phyloP scores from a whole-genome alignment of 2,797 vertebrate genomes.

The Phylloscopus collybita region DNA sequence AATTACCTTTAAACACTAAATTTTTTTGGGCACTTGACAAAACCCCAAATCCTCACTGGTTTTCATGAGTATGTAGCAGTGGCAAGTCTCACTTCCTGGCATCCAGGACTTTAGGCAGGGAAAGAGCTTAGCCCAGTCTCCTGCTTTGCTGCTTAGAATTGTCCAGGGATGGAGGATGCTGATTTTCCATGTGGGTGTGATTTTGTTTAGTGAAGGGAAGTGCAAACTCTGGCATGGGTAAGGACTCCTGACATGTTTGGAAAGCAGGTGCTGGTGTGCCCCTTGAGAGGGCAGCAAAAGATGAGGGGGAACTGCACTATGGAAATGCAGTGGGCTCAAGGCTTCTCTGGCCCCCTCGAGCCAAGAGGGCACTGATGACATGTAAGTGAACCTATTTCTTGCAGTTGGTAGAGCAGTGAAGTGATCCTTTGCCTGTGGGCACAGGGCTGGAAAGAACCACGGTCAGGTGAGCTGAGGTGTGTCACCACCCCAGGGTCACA shows the following conservation, averaged over 20 bases:
- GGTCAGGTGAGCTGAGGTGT: background rate
- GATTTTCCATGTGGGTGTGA: background rate
- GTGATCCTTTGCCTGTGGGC: rapidly evolving
- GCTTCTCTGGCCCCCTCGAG: background rate
- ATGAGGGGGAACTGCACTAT: rapidly evolving
- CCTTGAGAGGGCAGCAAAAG: background rate
- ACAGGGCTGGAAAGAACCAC: rapidly evolving
- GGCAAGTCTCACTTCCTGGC: conserved; percentile 71
- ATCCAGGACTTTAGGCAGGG: conserved; percentile 70
- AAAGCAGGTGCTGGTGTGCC: background rate
- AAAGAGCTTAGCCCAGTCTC: background rate
- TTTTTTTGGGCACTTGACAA: conserved; percentile 34
- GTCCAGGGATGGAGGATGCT: background rate
- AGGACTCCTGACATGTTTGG: background rate
- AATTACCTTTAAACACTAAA: conserved; percentile 47
- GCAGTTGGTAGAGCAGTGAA: background rate
- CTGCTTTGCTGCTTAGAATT: background rate
- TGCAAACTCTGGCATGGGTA: background rate
- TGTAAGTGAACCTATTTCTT: rapidly evolving
- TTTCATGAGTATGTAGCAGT: background rate
- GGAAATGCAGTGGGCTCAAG: background rate
- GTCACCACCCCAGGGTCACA: rapidly evolving
- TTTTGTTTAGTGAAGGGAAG: background rate
- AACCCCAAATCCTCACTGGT: background rate
- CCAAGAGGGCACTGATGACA: rapidly evolving